Conservation (phyloP, 2,113 vertebrate genomes). For the Zapus hudsonius region DNA sequence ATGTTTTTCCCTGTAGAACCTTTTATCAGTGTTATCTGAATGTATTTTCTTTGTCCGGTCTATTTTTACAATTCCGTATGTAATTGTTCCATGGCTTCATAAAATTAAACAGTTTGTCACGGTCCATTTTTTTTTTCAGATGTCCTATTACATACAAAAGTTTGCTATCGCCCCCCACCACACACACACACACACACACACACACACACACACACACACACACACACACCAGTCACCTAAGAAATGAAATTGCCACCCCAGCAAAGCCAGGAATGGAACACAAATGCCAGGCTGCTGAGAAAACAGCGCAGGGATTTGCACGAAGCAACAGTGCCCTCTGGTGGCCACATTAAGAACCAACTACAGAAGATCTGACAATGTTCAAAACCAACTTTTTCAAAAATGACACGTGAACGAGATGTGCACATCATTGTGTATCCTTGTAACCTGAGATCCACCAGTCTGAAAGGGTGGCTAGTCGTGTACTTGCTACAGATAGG, state of each 20-base stretch:
- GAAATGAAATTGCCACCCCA: not conserved
- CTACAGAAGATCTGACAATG: not conserved
- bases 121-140: not conserved
- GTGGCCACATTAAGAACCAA: not conserved
- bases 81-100: not conserved
- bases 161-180: no score
- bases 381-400: not conserved
- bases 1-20: not conserved
- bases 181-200: not conserved
- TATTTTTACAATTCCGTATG: not conserved
- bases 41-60: not conserved
- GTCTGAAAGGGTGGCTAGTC: not conserved
- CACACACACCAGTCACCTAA: not conserved
- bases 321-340: constrained; percentile 51
- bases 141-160: not conserved
- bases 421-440: not conserved
- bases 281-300: fast-evolving
- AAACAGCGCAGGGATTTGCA: not conserved
- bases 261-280: not conserved
- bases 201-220: not conserved
- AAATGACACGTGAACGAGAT: not conserved
- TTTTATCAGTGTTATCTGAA: not conserved
- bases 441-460: not conserved
- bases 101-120: not conserved
- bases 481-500: fast-evolving